Evolutionary conservation across 1,140 invertebrate species (phyloP).

Genomic region (Phymastichus coffea): DNA sequence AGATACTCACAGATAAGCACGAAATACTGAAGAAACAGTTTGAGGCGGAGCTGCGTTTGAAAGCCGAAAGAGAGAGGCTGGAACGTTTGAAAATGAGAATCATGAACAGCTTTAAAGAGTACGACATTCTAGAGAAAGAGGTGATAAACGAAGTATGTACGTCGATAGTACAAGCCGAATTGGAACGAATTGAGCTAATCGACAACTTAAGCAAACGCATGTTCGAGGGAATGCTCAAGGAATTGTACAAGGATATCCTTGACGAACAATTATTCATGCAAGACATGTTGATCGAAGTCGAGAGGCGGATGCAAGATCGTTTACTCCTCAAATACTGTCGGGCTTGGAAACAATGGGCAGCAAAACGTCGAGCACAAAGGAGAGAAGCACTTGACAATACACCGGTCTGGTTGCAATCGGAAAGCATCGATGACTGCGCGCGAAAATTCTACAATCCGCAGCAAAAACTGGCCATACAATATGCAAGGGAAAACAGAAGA

Average conservation of each 20-base stretch:
- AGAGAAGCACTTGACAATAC: conserved; percentile 59
- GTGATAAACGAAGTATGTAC: conserved; percentile 48
- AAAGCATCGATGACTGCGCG: conserved; percentile 57
- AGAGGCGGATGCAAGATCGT: conserved; percentile 31
- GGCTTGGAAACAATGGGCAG: conserved; percentile 49
- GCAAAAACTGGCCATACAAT: conserved; percentile 53
- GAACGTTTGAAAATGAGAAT: not conserved
- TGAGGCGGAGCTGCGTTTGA: not conserved
- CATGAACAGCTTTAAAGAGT: not conserved
- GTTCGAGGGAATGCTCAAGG: conserved; percentile 43
- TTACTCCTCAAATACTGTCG: conserved; percentile 55
- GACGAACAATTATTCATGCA: conserved; percentile 37
- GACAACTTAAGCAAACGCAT: conserved; percentile 33
- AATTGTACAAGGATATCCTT: conserved; percentile 35
- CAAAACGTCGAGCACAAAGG: conserved; percentile 46
- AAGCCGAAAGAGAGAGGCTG: not conserved
- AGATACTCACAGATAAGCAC: not conserved
- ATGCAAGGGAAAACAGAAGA: conserved; percentile 46
- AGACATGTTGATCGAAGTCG: conserved; percentile 38
- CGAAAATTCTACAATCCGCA: conserved; percentile 52
- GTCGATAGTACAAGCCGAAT: conserved; percentile 50
- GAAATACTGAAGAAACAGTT: not conserved
- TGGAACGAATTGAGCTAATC: conserved; percentile 30
- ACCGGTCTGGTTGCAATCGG: conserved; percentile 62
- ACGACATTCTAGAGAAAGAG: conserved; percentile 28